phyloP scores from a whole-genome alignment of 2,888 invertebrate species.

The Papilio gigon region DNA sequence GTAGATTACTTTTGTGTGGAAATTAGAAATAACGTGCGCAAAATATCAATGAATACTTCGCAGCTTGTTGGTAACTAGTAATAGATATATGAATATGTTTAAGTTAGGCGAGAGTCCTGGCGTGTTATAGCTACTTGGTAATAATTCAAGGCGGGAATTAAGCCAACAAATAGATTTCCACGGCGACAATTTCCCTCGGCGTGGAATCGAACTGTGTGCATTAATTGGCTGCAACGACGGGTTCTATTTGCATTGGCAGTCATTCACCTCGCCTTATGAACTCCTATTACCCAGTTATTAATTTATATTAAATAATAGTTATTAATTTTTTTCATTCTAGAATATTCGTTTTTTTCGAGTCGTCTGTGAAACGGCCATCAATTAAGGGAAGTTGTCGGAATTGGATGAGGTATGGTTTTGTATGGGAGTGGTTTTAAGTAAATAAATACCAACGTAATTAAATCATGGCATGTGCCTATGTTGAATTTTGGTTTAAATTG shows the following conservation, averaged over 20 bases:
- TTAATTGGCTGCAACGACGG: conserved; percentile 58
- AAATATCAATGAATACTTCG: background rate
- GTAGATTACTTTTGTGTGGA: too few relatives aligned
- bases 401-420: background rate
- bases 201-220: conserved; percentile 47
- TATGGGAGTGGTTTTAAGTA: too few relatives aligned
- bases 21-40: background rate
- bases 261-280: conserved; percentile 58
- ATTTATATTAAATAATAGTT: too few relatives aligned
- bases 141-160: conserved; percentile 14
- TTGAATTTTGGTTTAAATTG: conserved; percentile 25
- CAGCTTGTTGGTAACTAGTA: background rate
- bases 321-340: too few relatives aligned
- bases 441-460: too few relatives aligned
- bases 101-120: conserved; percentile 15
- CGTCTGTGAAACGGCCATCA: too few relatives aligned
- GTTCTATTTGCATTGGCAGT: conserved; percentile 68
- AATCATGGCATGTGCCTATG: conserved; percentile 36
- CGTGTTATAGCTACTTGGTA: conserved; percentile 4
- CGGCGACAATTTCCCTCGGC: conserved; percentile 50
- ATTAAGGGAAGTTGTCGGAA: too few relatives aligned
- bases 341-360: too few relatives aligned
- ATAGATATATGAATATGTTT: background rate
- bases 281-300: conserved; percentile 25
- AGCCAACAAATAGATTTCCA: conserved; percentile 42